These are phyloP conservation scores for Narcine bancroftii DNA, from an alignment of 2,113 vertebrate genomes.

Conservation along the genomic window DNA sequence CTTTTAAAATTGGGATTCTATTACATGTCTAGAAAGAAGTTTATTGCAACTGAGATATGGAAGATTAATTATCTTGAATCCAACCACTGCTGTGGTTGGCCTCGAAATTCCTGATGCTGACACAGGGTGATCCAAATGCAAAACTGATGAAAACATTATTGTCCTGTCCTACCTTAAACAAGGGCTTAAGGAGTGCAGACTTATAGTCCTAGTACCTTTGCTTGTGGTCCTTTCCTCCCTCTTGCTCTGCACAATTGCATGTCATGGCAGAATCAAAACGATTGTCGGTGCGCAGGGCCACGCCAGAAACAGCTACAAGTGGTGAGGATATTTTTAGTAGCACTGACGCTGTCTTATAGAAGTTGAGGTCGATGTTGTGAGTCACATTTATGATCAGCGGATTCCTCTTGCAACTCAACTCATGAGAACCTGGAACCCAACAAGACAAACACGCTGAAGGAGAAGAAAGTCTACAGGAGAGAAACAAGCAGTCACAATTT, in stretches of 20 bases:
- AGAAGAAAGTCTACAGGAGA: background rate
- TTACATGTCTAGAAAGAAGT: background rate
- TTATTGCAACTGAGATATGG: too few species aligned
- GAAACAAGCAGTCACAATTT: background rate
- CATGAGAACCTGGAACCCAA: conserved; percentile 59
- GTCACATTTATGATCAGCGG: conserved; percentile 71
- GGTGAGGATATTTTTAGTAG: conserved; percentile 76
- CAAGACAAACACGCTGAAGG: background rate
- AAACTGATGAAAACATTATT: too few species aligned
- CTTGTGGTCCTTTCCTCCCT: conserved; percentile 48
- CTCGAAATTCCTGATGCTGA: background rate
- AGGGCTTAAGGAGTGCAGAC: background rate
- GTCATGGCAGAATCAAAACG: conserved; percentile 42
- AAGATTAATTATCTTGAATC: background rate
- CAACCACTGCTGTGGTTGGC: background rate
- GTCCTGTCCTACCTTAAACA: background rate
- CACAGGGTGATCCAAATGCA: background rate
- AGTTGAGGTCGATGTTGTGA: conserved; percentile 50
- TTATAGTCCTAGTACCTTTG: conserved; percentile 50
- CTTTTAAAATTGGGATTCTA: background rate
- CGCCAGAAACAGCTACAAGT: conserved; percentile 67
- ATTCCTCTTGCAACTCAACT: conserved; percentile 75
- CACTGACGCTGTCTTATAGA: conserved; percentile 53
- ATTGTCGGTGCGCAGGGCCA: conserved; percentile 70
- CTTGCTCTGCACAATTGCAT: conserved; percentile 41